phyloP scores from a whole-genome alignment of 1,140 invertebrate genomes.

The Oncopeltus fasciatus region DNA sequence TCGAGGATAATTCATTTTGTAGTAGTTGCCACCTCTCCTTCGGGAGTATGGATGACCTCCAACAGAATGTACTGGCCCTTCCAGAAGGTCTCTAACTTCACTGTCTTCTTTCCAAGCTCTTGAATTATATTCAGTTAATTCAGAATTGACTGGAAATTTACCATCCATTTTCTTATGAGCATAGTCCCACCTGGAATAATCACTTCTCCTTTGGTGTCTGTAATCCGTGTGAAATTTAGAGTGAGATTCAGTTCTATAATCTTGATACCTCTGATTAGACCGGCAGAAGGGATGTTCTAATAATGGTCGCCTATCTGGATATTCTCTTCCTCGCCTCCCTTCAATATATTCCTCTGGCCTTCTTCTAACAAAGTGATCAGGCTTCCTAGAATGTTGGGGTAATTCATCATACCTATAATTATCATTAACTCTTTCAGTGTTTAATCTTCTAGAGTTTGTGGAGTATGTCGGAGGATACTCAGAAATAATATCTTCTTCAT shows the following conservation, averaged over 20 bases:
- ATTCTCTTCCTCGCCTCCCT: not conserved
- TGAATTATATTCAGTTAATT: not conserved
- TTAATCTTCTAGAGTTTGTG: not conserved
- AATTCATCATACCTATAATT: not conserved
- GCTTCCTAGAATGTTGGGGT: not conserved
- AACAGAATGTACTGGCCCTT: not conserved
- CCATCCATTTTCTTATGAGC: not conserved
- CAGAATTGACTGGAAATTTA: not conserved
- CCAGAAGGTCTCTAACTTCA: not conserved
- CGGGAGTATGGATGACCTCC: not conserved
- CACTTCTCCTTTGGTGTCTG: not conserved
- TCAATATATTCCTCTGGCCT: not conserved
- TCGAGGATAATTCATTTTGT: not conserved
- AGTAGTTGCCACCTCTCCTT: not conserved
- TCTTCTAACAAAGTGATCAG: no score
- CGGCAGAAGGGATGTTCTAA: not conserved
- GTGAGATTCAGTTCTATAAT: not conserved
- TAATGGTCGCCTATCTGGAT: not conserved
- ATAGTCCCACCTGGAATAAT: constrained; percentile 2
- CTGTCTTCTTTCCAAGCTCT: not conserved
- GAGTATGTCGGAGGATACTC: not conserved
- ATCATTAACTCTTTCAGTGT: not conserved
- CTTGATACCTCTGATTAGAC: not conserved
- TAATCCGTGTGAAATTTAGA: not conserved
- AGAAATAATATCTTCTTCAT: not conserved